phyloP scores from a whole-genome alignment of 2,797 vertebrate species.

The Phaenicophaeus curvirostris region DNA sequence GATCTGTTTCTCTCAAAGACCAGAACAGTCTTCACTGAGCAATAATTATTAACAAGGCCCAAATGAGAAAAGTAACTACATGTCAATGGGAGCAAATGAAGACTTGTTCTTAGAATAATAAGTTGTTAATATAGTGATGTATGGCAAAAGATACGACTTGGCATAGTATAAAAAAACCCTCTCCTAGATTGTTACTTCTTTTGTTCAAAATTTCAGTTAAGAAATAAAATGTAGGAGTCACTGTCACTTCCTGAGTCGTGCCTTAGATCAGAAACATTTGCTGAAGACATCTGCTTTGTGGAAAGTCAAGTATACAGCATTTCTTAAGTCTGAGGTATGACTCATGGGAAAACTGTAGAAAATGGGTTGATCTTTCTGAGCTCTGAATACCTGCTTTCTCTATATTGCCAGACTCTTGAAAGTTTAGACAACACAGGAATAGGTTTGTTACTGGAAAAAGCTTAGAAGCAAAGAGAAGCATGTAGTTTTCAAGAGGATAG shows the following conservation, averaged over 20 bases:
- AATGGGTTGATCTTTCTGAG: not conserved
- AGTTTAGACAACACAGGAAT: not conserved
- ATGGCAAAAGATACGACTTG: not conserved
- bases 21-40: not conserved
- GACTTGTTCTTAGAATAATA: not conserved
- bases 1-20: not conserved
- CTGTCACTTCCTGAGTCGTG: not conserved
- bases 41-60: not conserved
- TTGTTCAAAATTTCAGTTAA: constrained; percentile 5
- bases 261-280: constrained; percentile 22
- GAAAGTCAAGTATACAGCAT: not conserved
- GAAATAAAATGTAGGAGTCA: constrained; percentile 19
- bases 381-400: not conserved
- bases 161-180: not conserved
- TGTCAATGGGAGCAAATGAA: not conserved
- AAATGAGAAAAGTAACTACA: not conserved
- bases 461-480: not conserved
- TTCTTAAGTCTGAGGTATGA: not conserved
- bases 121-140: not conserved
- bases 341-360: not conserved
- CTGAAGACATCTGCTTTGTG: constrained; percentile 25
- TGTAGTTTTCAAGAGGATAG: not conserved
- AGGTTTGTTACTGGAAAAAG: not conserved
- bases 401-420: not conserved
- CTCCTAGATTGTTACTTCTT: not conserved